Evolutionary conservation across 2,797 vertebrate genomes (phyloP).

Genomic region (Sebastes itinus): DNA sequence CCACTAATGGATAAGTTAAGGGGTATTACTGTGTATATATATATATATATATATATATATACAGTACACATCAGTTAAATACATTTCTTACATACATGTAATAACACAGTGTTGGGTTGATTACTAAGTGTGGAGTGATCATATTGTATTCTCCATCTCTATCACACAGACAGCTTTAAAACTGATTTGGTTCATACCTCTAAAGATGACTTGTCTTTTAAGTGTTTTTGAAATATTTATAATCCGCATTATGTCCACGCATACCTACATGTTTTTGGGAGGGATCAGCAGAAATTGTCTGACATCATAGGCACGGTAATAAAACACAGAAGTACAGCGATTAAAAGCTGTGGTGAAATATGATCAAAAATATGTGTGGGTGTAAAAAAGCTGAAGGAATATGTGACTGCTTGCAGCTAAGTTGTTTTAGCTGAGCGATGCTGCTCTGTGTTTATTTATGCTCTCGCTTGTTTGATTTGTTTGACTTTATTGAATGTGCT

Average conservation of each 20-base stretch:
- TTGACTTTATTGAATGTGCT: constrained; percentile 27
- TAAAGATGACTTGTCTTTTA: constrained; percentile 1
- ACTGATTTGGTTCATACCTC: background rate
- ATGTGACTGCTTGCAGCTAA: constrained; percentile 24
- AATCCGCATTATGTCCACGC: constrained; percentile 12
- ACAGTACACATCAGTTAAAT: background rate
- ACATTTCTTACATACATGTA: constrained; percentile 3
- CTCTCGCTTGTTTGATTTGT: constrained; percentile 42
- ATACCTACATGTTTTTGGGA: constrained; percentile 16
- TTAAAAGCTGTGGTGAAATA: constrained; percentile 2
- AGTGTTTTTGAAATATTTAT: constrained; percentile 31
- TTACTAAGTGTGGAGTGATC: background rate
- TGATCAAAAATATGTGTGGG: constrained; percentile 12
- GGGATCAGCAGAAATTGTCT: background rate
- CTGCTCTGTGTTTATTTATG: constrained; percentile 52
- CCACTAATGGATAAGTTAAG: constrained; percentile 41
- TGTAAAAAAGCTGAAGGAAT: constrained; percentile 26
- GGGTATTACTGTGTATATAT: background rate
- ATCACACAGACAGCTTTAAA: constrained; percentile 26
- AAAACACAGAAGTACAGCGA: constrained; percentile 9
- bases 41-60: background rate
- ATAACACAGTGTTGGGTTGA: constrained; percentile 5
- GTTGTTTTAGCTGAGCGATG: constrained; percentile 44
- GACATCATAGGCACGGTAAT: background rate
- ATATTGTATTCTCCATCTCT: constrained; percentile 16